These are phyloP conservation scores for Hypomesus transpacificus DNA, from an alignment of 2,113 vertebrate genomes.

Conservation along the genomic window DNA sequence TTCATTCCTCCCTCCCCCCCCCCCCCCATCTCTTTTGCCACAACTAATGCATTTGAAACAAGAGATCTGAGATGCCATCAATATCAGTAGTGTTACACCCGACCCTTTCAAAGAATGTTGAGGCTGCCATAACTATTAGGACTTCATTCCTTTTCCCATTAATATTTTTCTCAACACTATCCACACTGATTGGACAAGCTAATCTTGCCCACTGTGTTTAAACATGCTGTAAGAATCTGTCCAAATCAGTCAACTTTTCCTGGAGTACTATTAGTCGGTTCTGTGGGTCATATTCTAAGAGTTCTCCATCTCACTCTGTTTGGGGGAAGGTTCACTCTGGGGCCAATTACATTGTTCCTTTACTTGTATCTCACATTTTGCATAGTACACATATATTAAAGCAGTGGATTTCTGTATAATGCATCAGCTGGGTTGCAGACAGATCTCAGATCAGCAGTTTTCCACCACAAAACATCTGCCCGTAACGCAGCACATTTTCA, in stretches of 20 bases:
- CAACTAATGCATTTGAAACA: slow-evolving; percentile 47
- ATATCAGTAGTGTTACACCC: background rate
- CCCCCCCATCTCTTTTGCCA: background rate
- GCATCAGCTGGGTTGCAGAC: slow-evolving; percentile 26
- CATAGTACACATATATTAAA: background rate
- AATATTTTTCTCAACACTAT: too few relatives aligned
- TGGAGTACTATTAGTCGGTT: too few relatives aligned
- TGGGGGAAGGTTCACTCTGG: too few relatives aligned
- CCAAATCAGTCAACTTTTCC: too few relatives aligned
- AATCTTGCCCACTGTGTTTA: too few relatives aligned
- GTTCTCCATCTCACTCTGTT: too few relatives aligned
- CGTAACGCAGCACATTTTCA: background rate
- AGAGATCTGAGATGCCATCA: background rate
- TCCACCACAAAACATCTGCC: slow-evolving; percentile 15
- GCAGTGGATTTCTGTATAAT: background rate
- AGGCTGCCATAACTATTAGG: background rate
- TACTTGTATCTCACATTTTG: background rate
- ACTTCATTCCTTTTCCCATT: too few relatives aligned
- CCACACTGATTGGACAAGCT: too few relatives aligned
- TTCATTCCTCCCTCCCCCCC: background rate
- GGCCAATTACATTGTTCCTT: too few relatives aligned
- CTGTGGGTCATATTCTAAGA: background rate
- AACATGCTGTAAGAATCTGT: too few relatives aligned
- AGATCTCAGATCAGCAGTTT: slow-evolving; percentile 43
- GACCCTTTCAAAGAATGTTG: background rate